Evolutionary conservation across 2,888 invertebrate species (phyloP), one percentile per base, ranked within the genome.

Genomic region (Galerucella calmariensis): DNA sequence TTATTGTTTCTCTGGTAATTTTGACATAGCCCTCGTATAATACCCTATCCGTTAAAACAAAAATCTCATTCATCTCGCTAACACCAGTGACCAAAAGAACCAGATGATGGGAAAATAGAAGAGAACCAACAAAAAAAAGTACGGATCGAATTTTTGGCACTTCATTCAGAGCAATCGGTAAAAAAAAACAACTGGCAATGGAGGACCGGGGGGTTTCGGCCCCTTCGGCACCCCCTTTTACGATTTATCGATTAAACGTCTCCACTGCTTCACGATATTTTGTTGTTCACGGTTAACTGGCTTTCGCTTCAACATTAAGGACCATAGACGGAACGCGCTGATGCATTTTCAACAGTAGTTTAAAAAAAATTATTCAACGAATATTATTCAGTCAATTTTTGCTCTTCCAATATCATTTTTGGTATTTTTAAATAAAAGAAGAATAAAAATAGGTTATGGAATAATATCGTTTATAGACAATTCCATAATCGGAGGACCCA

Each of bases 181-280:
- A 35, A 69, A 65, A 65, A 59, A 48, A 72, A 69, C 56, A 73
- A 69, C 63, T 41, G 56, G 44, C 53, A 63, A 41, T 44, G 63
- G 65, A 69, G 24, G 41, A 16, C 20, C 51, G 68, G 35, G 48
- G 41, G 27, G 1, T 9, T 67, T 61, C 66, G 41, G 24, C 16
- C 69, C 44, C 16, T 69, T 48, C 27, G 3, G 46, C 27, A 24
- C 53, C 53, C 69, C 66, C 61, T 68, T 59, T 59, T 58, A 56
- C 48, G 69, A 67, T 58, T 74, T 74, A 74, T 74, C 62, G 74
- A 74, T 74, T 74, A 74, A 70, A 69, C 70, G 74, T 74, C 74
- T 53, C 51, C 16, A 67, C 74, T 24, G 69, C 69, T 24, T 70
- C 69, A 69, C 61, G 69, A 74, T 65, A 69, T 73, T 73, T 73